Base-by-base conservation (phyloP, 2,113 vertebrate species). In the Dissostichus mawsoni region DNA sequence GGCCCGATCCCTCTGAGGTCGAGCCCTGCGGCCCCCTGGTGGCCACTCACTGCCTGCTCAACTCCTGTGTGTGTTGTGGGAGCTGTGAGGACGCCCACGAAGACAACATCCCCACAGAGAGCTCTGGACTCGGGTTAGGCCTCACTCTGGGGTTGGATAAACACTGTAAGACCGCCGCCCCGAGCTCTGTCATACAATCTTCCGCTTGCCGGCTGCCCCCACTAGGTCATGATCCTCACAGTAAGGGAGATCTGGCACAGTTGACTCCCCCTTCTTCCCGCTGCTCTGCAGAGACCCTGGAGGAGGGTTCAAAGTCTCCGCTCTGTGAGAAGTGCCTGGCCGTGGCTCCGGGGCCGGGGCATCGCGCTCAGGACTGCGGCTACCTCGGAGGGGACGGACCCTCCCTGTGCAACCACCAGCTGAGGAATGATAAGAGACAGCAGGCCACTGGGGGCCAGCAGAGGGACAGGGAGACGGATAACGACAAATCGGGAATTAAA, bases 61-160 rank as follows among this genome's bases (percentile, higher is more conserved):
- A 97, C 91, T 98, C 98, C 7, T 98, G 98, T 2, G 97, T 98
- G 69, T 99, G 98, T 92, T 99, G 98, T n/a, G 96, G 96, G 59
- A 96, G 95, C 93, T 98, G 97, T 11, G 94, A 96, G 67, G 96
- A 96, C 68, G 73, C 94, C 83, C 91, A 95, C 51, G 97, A 97
- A 76, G 97, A 98, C 0, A 36, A 84, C 33, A 51, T 89, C 69
- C 36, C 70, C 73, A 64, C 90, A 17, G 94, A 94, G 36, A 81
- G 70, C 50, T 59, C 85, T 1, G 89, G 88, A 14, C 84, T 92
- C 0, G 88, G 87, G 9, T 77, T 90, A 71, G 90, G 91, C n/a
- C 78, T 92, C 3, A 23, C 88, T 33, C 75, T 94, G 61, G 91
- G 92, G 56, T 29, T 93, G 64, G 92, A 94, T 51, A 94, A 91